Base-by-base conservation (phyloP, 2,113 vertebrate species). In the Donacobius atricapilla region DNA sequence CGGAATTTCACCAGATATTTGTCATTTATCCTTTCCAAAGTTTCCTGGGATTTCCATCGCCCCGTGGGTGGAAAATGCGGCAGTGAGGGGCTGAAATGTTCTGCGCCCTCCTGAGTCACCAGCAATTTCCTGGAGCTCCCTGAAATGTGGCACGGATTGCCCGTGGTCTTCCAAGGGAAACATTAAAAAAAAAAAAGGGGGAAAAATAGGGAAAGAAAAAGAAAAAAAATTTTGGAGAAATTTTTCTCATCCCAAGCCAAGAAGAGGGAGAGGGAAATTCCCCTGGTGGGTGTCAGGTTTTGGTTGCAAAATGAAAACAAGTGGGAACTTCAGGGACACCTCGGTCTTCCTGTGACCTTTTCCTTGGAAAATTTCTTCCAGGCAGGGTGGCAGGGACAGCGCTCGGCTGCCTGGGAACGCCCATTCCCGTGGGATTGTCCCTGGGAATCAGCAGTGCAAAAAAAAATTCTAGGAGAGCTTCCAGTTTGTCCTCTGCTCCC, bases 401-500 rank as follows among this genome's bases (percentile, higher is more conserved):
- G 7, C 15, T 24, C 1, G 0, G 23, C 64, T 23, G 11, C 35
- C 23, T 1, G 1, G 65, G 81, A 63, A 25, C 0, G 2, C 28
- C 48, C 18, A 2, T 39, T 73, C 19, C n/a, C 2, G 0, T 47
- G 50, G 82, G 12, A 65, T 40, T 56, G 15, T 39, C 40, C 50
- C 58, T 28, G 0, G 3, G 82, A 54, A 14, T 27, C 40, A 37
- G 39, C n/a, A 22, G 13, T 12, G 47, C 11, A 2, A 3, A 39
- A 57, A 39, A 57, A 60, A 28, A 35, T 45, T 25, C 30, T 6
- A 7, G 9, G 39, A 81, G 42, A 25, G 35, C 39, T 73, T 54
- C 80, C 51, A 42, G 18, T 10, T 18, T 28, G 8, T 30, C 39
- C 72, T 61, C 63, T 76, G 9, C 7, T 76, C 28, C 63, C 24